phyloP scores from a whole-genome alignment of 2,888 invertebrate species.

The Thera obeliscata region DNA sequence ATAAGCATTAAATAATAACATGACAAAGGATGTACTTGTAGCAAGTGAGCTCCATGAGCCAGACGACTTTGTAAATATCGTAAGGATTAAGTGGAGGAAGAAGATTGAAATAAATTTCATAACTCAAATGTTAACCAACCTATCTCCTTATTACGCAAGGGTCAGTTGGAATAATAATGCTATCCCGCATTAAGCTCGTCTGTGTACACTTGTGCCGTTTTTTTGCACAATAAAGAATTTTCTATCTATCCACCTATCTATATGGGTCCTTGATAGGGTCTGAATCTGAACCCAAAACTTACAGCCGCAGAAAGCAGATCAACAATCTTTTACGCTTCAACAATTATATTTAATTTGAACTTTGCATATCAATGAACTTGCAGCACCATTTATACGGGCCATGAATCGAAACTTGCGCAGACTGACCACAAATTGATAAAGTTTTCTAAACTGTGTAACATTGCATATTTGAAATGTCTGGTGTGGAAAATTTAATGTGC shows the following conservation, averaged over 20 bases:
- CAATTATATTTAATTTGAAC: conserved; percentile 3
- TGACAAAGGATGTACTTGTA: background rate
- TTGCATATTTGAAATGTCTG: conserved; percentile 24
- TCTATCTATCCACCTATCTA: too few species aligned
- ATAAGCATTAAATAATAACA: background rate
- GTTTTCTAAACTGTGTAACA: conserved; percentile 14
- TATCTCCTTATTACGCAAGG: too few species aligned
- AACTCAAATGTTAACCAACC: too few species aligned
- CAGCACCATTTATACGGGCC: conserved; percentile 9
- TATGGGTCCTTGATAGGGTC: too few species aligned
- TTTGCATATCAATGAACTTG: conserved; percentile 16
- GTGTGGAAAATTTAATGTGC: conserved; percentile 15
- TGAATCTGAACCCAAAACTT: background rate
- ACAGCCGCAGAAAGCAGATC: background rate
- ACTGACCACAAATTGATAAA: conserved; percentile 27
- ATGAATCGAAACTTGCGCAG: conserved; percentile 24
- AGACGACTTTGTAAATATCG: too few species aligned
- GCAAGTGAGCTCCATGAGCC: too few species aligned
- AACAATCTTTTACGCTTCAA: background rate
- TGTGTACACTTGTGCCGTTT: too few species aligned
- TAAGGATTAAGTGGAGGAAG: too few species aligned
- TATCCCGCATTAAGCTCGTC: too few species aligned
- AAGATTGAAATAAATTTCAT: too few species aligned
- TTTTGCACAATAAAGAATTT: too few species aligned
- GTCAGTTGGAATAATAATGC: too few species aligned